Percentiles rank a stretch among this genome's conserved stretches.
Evolutionary conservation across 1,140 invertebrate genomes (phyloP).

Genomic region (Platyura marginata): DNA sequence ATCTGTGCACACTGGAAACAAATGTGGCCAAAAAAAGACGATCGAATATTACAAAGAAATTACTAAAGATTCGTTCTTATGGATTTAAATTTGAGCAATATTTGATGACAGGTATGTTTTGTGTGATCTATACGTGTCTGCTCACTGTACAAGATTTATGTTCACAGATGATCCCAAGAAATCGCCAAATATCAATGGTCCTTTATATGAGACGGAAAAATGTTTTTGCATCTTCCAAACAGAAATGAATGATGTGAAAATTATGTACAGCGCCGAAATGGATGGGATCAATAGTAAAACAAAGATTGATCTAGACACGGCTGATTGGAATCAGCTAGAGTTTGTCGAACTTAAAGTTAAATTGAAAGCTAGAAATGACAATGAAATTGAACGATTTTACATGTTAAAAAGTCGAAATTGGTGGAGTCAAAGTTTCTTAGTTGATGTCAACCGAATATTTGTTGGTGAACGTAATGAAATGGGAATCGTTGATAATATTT

Average conservation of each 20-base stretch:
- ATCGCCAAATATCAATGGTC: conserved; percentile 22
- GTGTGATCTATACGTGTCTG: conserved; percentile 1
- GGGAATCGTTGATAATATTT: conserved; percentile 33
- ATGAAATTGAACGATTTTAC: conserved; percentile 31
- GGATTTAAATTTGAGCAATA: conserved; percentile 75
- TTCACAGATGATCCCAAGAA: conserved; percentile 16
- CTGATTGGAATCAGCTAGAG: conserved; percentile 20
- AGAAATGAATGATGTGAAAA: conserved; percentile 26
- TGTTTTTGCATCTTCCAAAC: conserved; percentile 35
- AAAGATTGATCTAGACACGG: conserved; percentile 8
- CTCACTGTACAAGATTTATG: not conserved
- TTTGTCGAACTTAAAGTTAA: conserved; percentile 45
- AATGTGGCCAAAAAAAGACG: conserved; percentile 29
- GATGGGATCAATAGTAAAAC: conserved; percentile 30
- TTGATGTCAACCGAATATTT: conserved; percentile 38
- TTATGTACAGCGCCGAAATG: conserved; percentile 44
- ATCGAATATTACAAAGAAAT: conserved; percentile 23
- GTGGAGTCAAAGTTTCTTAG: conserved; percentile 55
- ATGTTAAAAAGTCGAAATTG: conserved; percentile 29
- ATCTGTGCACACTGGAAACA: conserved; percentile 45
- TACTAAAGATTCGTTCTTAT: conserved; percentile 43
- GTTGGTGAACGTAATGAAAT: conserved; percentile 41
- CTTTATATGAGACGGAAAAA: conserved; percentile 42
- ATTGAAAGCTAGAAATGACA: conserved; percentile 22
- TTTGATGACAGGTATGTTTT: conserved; percentile 33